Percentiles rank a stretch among this genome's conserved stretches.
These are phyloP conservation scores for Dufourea novaeangliae DNA, from an alignment of 1,140 invertebrate genomes.

Conservation along the genomic window DNA sequence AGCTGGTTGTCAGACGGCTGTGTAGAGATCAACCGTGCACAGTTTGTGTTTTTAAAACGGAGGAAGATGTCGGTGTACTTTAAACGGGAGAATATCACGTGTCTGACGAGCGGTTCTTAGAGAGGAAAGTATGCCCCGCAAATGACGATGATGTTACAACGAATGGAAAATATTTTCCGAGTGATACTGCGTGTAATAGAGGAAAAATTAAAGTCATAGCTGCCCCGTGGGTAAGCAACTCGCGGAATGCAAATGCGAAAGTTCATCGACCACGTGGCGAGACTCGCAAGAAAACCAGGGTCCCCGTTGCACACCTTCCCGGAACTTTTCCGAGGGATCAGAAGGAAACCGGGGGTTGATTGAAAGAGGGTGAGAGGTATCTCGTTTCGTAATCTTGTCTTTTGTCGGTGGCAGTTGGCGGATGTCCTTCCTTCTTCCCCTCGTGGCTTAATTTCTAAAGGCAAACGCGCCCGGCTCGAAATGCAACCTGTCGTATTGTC, in stretches of 20 bases:
- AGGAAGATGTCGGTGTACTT: too few relatives aligned
- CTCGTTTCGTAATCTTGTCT: slow-evolving; percentile 60
- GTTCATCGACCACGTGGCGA: slow-evolving; percentile 22
- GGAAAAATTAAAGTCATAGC: not conserved
- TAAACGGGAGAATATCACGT: too few relatives aligned
- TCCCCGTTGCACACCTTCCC: slow-evolving; percentile 4
- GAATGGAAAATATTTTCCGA: too few relatives aligned
- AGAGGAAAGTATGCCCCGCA: too few relatives aligned
- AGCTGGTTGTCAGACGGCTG: too few relatives aligned
- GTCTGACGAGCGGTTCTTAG: too few relatives aligned
- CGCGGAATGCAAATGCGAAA: slow-evolving; percentile 39
- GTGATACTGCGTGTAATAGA: too few relatives aligned
- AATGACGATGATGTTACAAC: too few relatives aligned
- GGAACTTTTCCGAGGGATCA: slow-evolving; percentile 39
- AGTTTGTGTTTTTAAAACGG: too few relatives aligned
- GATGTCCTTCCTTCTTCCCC: slow-evolving; percentile 8
- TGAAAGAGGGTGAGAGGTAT: slow-evolving; percentile 65
- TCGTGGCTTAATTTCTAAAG: slow-evolving; percentile 30
- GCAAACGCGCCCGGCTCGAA: slow-evolving; percentile 29
- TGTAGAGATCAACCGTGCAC: too few relatives aligned
- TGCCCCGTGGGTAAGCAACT: not conserved
- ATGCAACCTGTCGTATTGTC: slow-evolving; percentile 33
- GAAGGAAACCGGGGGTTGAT: slow-evolving; percentile 42
- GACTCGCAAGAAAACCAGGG: slow-evolving; percentile 9
- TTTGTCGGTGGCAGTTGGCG: slow-evolving; percentile 40